A percentile compares a stretch with the other conserved stretches of the same genome.
Evolutionary conservation across 2,888 invertebrate species (phyloP).

Genomic region (Nemapogon koenigi): DNA sequence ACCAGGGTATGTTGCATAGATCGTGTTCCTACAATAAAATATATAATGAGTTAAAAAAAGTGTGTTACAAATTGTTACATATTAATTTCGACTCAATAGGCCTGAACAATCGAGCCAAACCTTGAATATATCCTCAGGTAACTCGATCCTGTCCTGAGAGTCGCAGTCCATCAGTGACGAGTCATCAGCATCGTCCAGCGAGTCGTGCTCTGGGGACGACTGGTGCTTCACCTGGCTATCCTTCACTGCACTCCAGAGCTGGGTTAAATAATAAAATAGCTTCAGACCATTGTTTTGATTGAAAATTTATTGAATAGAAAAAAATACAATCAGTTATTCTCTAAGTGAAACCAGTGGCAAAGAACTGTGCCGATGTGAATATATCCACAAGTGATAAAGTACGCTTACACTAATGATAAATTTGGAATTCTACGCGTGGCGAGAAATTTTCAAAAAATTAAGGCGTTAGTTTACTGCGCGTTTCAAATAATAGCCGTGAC

Average conservation of each 20-base stretch:
- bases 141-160: conserved; percentile 46
- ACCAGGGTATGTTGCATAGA: conserved; percentile 70
- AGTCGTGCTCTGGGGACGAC: conserved; percentile 44
- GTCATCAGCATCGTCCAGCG: conserved; percentile 45
- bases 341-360: no score
- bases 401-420: no score
- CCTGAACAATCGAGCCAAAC: no score
- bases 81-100: no score
- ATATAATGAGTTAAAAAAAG: no score
- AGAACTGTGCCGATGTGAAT: no score
- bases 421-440: no score
- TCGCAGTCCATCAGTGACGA: conserved; percentile 53
- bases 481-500: no score
- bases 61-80: no score
- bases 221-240: conserved; percentile 48
- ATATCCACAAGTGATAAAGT: no score
- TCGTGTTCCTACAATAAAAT: conserved; percentile 39
- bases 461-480: no score
- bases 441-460: no score
- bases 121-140: conserved; percentile 45
- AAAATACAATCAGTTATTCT: neutral
- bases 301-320: neutral
- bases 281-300: neutral
- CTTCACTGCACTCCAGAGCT: conserved; percentile 51
- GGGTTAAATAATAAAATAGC: conserved; percentile 9